phyloP scores from a whole-genome alignment of 2,797 vertebrate genomes.

The Enteromius thamalakanensis region DNA sequence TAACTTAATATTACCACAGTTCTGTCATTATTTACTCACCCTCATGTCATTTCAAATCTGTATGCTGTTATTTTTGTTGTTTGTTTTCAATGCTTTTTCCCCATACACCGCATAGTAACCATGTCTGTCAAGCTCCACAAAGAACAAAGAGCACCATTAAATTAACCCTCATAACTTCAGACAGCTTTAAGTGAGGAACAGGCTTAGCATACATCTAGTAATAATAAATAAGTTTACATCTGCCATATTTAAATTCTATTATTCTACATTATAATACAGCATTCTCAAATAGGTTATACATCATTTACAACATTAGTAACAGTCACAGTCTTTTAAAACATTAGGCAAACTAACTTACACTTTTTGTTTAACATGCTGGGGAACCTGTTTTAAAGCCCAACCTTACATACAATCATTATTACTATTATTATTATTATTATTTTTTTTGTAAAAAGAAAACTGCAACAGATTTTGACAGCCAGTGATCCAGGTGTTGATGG shows the following conservation, averaged over 20 bases:
- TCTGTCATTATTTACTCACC: neutral
- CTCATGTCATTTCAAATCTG: neutral
- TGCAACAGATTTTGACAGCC: neutral
- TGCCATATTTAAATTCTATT: neutral
- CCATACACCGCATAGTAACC: neutral
- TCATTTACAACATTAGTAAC: neutral
- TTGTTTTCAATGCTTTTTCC: neutral
- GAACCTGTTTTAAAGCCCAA: neutral
- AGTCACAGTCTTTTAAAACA: neutral
- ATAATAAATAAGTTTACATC: neutral
- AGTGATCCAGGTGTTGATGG: neutral
- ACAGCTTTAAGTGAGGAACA: neutral
- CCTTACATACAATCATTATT: no score
- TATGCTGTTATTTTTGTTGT: neutral
- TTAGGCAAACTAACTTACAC: neutral
- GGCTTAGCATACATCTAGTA: neutral
- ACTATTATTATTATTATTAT: neutral
- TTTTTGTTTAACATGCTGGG: neutral
- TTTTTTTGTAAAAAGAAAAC: neutral
- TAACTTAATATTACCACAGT: neutral
- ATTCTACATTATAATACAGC: neutral
- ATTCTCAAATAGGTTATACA: neutral
- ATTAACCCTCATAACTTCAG: neutral
- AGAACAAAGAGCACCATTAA: neutral
- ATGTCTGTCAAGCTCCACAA: neutral